Conservation (phyloP, 2,888 invertebrate genomes). For the Drosophila bunnanda region DNA sequence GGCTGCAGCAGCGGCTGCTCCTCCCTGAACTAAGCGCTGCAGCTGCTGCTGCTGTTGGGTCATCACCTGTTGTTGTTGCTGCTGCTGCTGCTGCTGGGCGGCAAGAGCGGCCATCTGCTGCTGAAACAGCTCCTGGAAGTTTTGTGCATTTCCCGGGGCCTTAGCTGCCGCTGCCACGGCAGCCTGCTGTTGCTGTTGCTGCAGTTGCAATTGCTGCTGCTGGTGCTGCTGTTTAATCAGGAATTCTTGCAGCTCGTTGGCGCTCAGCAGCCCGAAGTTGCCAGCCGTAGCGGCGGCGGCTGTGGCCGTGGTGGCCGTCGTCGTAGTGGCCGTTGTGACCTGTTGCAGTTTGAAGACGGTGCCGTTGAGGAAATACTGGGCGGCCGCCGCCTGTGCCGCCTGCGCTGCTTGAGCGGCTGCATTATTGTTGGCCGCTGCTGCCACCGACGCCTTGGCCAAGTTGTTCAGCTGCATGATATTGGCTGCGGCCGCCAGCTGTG, state of each 20-base stretch:
- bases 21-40: conserved; percentile 67
- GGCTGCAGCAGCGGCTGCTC: conserved; percentile 75
- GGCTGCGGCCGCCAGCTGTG: conserved; percentile 86
- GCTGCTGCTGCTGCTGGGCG: conserved; percentile 78
- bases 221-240: conserved; percentile 76
- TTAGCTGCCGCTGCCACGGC: conserved; percentile 55
- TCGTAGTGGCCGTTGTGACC: conserved; percentile 82
- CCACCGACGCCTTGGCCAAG: conserved; percentile 82
- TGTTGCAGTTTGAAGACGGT: conserved; percentile 84
- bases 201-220: conserved; percentile 53
- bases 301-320: conserved; percentile 81
- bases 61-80: conserved; percentile 70
- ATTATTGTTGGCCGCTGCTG: conserved; percentile 70
- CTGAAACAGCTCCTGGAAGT: conserved; percentile 68
- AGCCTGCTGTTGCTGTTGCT: conserved; percentile 56
- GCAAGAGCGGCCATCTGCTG: conserved; percentile 73
- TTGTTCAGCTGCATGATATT: conserved; percentile 84
- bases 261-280: conserved; percentile 77
- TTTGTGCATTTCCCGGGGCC: conserved; percentile 54
- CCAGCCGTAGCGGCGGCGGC: conserved; percentile 70
- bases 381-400: conserved; percentile 72
- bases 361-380: conserved; percentile 84
- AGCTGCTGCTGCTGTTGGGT: conserved; percentile 77
- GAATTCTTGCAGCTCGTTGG: conserved; percentile 77
- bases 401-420: conserved; percentile 79